A percentile compares a stretch with the other conserved stretches of the same genome.
These are phyloP conservation scores for Acipenser transmontanus DNA, from an alignment of 2,797 vertebrate species.

Conservation along the genomic window DNA sequence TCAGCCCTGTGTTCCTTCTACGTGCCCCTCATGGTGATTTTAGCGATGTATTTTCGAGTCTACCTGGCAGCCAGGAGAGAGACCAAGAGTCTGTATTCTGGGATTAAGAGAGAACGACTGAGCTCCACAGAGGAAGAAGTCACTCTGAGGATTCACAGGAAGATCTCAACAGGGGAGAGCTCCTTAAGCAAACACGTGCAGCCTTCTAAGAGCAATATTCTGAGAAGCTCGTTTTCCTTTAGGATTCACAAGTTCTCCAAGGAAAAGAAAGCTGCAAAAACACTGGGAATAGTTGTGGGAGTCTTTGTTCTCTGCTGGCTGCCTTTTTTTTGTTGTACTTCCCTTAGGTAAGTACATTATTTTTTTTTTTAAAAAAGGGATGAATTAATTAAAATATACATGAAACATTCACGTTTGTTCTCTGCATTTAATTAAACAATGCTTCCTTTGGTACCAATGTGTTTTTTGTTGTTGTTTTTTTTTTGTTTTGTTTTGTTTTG, in stretches of 20 bases:
- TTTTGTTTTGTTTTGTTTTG: background rate
- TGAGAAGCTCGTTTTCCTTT: background rate
- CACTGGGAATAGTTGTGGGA: background rate
- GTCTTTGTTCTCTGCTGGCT: background rate
- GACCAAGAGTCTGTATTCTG: background rate
- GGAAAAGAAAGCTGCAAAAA: background rate
- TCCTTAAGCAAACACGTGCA: background rate
- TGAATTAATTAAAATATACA: background rate
- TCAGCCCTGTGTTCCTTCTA: conserved; percentile 66
- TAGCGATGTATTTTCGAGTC: background rate
- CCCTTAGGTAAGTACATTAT: background rate
- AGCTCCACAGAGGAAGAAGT: background rate
- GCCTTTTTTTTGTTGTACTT: background rate
- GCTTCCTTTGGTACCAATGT: no score
- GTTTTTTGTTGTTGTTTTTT: no score
- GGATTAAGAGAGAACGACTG: background rate
- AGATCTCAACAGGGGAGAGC: background rate
- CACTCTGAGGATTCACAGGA: conserved; percentile 1
- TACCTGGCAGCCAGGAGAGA: background rate
- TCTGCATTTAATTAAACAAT: no score
- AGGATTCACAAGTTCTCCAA: background rate
- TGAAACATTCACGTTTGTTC: no score
- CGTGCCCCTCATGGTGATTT: conserved; percentile 59
- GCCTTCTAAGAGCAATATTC: background rate
- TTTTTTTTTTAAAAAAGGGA: no score